Conservation (phyloP, 92 coral and sea anemone genomes). For the Diadumene lineata region DNA sequence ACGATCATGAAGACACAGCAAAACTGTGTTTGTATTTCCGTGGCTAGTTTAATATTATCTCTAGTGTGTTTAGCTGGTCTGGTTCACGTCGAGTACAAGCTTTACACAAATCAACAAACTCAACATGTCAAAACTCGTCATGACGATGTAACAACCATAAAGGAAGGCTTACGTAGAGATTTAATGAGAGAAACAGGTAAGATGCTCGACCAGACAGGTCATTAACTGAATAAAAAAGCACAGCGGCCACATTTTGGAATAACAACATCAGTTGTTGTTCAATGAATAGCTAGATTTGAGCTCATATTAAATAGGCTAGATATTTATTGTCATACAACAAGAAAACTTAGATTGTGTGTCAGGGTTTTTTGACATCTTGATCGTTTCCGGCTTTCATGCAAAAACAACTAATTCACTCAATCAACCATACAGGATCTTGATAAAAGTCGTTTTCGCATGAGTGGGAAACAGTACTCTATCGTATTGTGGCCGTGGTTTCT, state of each 20-base stretch:
- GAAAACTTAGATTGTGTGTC: too few relatives aligned
- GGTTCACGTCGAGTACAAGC: conserved; percentile 23
- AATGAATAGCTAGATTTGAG: too few relatives aligned
- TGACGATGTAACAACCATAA: not conserved
- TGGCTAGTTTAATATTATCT: conserved; percentile 17
- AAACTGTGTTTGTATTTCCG: not conserved
- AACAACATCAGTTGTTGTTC: too few relatives aligned
- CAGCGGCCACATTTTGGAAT: too few relatives aligned
- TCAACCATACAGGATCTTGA: too few relatives aligned
- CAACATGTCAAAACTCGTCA: not conserved
- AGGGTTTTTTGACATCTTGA: too few relatives aligned
- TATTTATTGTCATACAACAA: too few relatives aligned
- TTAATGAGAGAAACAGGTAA: not conserved
- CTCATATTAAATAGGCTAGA: too few relatives aligned
- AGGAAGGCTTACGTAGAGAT: not conserved
- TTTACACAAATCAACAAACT: conserved; percentile 11
- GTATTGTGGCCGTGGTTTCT: too few relatives aligned
- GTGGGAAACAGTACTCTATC: too few relatives aligned
- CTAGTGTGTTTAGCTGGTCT: conserved; percentile 17
- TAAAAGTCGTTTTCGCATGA: too few relatives aligned
- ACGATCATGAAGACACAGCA: conserved; percentile 7
- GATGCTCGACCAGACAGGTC: not conserved
- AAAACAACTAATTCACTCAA: too few relatives aligned
- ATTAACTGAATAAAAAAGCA: not conserved
- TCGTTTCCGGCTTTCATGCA: not conserved